Base-by-base conservation (phyloP, 1,140 invertebrate genomes). In the Drosophila parvula region DNA sequence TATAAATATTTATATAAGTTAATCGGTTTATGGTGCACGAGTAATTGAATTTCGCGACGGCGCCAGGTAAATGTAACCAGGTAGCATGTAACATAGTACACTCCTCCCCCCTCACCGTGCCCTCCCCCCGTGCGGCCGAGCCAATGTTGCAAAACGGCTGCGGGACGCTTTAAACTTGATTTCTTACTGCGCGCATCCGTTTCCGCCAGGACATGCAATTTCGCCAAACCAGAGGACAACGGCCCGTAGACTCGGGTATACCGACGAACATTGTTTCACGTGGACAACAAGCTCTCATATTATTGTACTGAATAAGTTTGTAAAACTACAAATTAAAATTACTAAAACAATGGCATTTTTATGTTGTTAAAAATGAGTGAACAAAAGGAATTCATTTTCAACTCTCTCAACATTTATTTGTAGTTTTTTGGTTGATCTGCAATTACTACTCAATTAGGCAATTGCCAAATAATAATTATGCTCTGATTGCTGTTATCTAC, bases 1-100 rank as follows among this genome's bases (percentile, higher is more conserved):
- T 88, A 88, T 88, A 88, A 88, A 88, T 88, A 88, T 88, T 88
- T 89, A 88, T 88, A 88, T 76, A 88, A 88, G 84, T 88, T 88
- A 88, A 88, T 88, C 83, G 83, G 83, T 89, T 88, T 88, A 88
- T 88, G 83, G 84, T 48, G 84, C 83, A 88, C 83, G 84, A 88
- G 84, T 88, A 88, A 88, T 88, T 88, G 83, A 88, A 88, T 88
- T 88, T 71, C 73, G 63, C 63, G 47, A 75, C 62, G 74, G 74
- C 73, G 55, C 74, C 74, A 67, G 73, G 70, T 75, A 74, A 73
- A 73, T 59, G 69, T 50, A 74, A 32, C 71, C 67, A 71, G 67
- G 67, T 69, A 70, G 41, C 63, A 40, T 50, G 69, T 73, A 50
- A 71, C 69, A 59, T 12, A 59, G 18, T 1, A 16, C 28, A 10